phyloP scores from a whole-genome alignment of 2,797 vertebrate species.

The Orestias chungarensis region DNA sequence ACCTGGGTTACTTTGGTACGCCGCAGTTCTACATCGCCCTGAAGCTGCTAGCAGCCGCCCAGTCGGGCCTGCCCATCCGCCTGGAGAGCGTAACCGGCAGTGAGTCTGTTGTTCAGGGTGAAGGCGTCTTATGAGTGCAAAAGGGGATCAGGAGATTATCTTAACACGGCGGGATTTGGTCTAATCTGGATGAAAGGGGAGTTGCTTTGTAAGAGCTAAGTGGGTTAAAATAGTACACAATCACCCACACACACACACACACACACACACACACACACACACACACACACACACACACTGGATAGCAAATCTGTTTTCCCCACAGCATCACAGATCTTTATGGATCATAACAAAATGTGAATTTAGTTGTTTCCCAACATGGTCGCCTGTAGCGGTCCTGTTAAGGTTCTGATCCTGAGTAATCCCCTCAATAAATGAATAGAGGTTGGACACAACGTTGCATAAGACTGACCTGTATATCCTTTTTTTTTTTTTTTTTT shows the following conservation, averaged over 20 bases:
- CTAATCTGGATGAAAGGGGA: slow-evolving; percentile 70
- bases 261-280: slow-evolving; percentile 35
- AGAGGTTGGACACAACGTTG: neutral
- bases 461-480: neutral
- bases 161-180: slow-evolving; percentile 65
- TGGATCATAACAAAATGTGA: slow-evolving; percentile 23
- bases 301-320: slow-evolving; percentile 33
- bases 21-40: slow-evolving; percentile 92
- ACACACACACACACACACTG: slow-evolving; percentile 35
- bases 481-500: neutral
- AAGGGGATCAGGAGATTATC: slow-evolving; percentile 74
- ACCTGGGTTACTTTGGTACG: slow-evolving; percentile 89
- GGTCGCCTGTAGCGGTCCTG: neutral
- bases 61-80: slow-evolving; percentile 87
- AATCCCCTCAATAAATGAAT: slow-evolving; percentile 11
- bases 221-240: slow-evolving; percentile 47
- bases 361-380: slow-evolving; percentile 14
- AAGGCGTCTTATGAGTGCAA: slow-evolving; percentile 59
- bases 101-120: slow-evolving; percentile 74
- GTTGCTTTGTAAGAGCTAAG: slow-evolving; percentile 62
- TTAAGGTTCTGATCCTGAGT: slow-evolving; percentile 27
- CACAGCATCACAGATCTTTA: slow-evolving; percentile 2
- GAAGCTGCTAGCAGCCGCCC: slow-evolving; percentile 92
- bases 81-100: slow-evolving; percentile 89
- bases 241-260: slow-evolving; percentile 33